A percentile compares a stretch with the other conserved stretches of the same genome.
Conservation (phyloP, 2,797 vertebrate species). For the Acridotheres tristis region DNA sequence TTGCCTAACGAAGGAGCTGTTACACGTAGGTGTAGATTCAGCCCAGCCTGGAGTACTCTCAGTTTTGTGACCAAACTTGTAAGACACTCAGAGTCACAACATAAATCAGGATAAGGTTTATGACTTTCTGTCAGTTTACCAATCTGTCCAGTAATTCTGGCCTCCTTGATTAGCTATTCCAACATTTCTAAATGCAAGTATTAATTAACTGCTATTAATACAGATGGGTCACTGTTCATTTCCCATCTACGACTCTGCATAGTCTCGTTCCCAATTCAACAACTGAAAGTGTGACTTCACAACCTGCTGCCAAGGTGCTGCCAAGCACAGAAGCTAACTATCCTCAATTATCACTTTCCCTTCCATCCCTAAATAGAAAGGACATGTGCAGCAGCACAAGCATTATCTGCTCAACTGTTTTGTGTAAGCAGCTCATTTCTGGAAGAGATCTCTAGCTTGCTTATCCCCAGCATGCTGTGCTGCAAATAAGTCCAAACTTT, state of each 20-base stretch:
- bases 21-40: background rate
- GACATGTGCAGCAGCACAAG: background rate
- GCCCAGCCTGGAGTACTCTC: background rate
- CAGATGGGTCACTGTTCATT: background rate
- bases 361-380: constrained; percentile 58
- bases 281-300: background rate
- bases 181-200: background rate
- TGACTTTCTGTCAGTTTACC: background rate
- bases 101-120: background rate
- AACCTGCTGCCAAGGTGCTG: background rate
- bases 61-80: background rate
- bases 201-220: background rate
- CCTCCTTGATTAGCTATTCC: background rate
- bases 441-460: background rate
- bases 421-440: background rate
- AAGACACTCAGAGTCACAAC: background rate
- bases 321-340: background rate
- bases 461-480: background rate
- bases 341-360: constrained; percentile 19
- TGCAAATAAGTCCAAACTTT: background rate
- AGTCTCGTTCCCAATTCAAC: background rate
- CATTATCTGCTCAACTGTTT: background rate
- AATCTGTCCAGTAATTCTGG: background rate
- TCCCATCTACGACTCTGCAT: background rate
- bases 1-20: background rate